Evolutionary conservation across 1,140 invertebrate species (phyloP).

Genomic region (Armadillidium nasatum): DNA sequence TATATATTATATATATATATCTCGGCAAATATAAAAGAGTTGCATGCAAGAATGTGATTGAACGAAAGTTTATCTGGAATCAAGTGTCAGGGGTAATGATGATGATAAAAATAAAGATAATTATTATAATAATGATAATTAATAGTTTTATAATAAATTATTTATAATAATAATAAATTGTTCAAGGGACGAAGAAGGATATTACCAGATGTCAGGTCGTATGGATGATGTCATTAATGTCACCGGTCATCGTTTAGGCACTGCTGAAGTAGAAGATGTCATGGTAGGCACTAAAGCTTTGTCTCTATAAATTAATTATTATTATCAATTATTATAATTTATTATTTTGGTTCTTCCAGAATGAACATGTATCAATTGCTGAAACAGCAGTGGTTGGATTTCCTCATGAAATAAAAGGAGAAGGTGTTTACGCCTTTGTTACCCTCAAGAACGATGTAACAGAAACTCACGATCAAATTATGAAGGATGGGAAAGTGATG

Average conservation of each 20-base stretch:
- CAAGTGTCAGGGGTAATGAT: too few species aligned
- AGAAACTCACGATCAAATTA: slow-evolving; percentile 21
- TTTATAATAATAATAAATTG: background rate
- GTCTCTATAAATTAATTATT: slow-evolving; percentile 1
- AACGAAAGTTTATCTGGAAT: too few species aligned
- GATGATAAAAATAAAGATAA: background rate
- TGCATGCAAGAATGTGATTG: too few species aligned
- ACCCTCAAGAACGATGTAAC: slow-evolving; percentile 44
- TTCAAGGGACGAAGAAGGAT: slow-evolving; percentile 48
- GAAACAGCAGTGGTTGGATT: slow-evolving; percentile 54
- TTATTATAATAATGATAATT: background rate
- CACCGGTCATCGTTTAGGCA: slow-evolving; percentile 50
- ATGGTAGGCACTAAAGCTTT: slow-evolving; percentile 47
- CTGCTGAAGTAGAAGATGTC: slow-evolving; percentile 54
- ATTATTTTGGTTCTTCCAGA: slow-evolving; percentile 42
- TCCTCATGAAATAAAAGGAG: slow-evolving; percentile 55
- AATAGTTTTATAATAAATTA: background rate
- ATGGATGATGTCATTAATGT: slow-evolving; percentile 54
- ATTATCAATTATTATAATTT: slow-evolving; percentile 6
- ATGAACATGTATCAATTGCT: slow-evolving; percentile 50
- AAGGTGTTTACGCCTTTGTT: slow-evolving; percentile 49
- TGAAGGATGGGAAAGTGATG: slow-evolving; percentile 19
- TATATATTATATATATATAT: too few species aligned
- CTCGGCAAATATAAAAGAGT: too few species aligned
- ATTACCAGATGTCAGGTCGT: slow-evolving; percentile 53